Evolutionary conservation across 1,140 invertebrate genomes (phyloP), one percentile per base, ranked within the genome.

Genomic region (Cecropterus lyciades): DNA sequence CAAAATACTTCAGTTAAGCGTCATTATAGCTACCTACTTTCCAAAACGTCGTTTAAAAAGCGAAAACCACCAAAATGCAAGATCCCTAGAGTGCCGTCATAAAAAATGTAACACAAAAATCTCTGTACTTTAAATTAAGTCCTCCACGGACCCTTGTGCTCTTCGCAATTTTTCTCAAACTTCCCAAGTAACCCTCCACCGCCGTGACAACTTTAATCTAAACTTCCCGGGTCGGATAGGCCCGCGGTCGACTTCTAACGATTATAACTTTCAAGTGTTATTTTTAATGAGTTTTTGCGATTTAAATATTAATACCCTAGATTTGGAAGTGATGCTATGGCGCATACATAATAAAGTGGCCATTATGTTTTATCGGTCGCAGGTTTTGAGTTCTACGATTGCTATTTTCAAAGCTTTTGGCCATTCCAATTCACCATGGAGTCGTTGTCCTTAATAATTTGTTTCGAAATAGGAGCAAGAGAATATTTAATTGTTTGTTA

Each of bases 221-320:
- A 86, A 84, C 66, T 86, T 83, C 55, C 42, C 63, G 77, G 71
- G 75, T 66, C 82, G 72, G 66, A 77, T 78, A 75, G 80, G 73
- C 76, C 80, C 68, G 69, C 70, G 75, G 77, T 62, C 65, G 72
- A 75, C 66, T 79, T 72, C 67, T 65, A 77, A 75, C 80, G 73
- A 79, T 86, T 80, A 82, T 79, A 86, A 84, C 72, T 84, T 84
- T 70, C 57, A 80, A 84, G 79, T 80, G 84, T 80, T 81, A 86
- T 84, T 83, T 85, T 84, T 84, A 86, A 86, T 86, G 82, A 86
- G 75, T 80, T 82, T 79, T 75, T 69, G 69, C 55, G 70, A 76
- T 77, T 81, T 79, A 69, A 82, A 83, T 83, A 82, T 82, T 80
- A 79, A 81, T 81, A 77, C 78, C 64, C 63, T 69, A 62, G 69